Conservation (phyloP, 2,888 invertebrate species). For the Liopterus haemorrhoidalis region DNA sequence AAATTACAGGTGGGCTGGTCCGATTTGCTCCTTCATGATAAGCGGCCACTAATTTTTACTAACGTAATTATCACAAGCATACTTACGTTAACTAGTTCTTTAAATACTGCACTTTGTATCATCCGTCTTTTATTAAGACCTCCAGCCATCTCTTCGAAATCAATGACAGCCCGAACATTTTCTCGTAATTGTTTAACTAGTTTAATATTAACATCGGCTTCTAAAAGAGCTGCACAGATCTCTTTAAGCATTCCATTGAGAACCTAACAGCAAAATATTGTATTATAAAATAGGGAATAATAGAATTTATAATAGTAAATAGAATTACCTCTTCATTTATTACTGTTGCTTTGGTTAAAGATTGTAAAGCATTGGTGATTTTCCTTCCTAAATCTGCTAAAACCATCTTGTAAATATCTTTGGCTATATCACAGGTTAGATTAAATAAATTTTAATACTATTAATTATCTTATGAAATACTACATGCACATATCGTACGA, state of each 20-base stretch:
- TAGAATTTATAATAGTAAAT: slow-evolving; percentile 4
- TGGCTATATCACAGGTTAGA: no score
- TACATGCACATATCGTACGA: no score
- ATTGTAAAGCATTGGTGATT: slow-evolving; percentile 96
- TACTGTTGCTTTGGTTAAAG: slow-evolving; percentile 94
- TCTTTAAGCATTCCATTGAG: slow-evolving; percentile 99
- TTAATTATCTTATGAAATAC: no score
- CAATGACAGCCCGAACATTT: slow-evolving; percentile 95
- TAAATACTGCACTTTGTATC: slow-evolving; percentile 98
- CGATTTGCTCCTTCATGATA: no score
- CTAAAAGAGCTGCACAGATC: slow-evolving; percentile 93
- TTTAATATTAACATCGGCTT: slow-evolving; percentile 95
- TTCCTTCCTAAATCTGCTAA: slow-evolving; percentile 99
- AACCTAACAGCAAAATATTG: slow-evolving; percentile 57
- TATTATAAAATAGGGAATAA: no score
- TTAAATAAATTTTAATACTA: no score
- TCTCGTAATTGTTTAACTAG: slow-evolving; percentile 92
- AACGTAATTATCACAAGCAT: background rate
- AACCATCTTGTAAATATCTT: slow-evolving; percentile 97
- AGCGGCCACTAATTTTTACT: no score
- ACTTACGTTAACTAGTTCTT: slow-evolving; percentile 88
- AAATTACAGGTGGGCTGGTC: no score
- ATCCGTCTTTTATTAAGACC: slow-evolving; percentile 96
- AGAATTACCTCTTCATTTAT: slow-evolving; percentile 89
- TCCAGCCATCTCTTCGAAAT: slow-evolving; percentile 99